phyloP scores from a whole-genome alignment of 2,113 vertebrate genomes.

The Cercopithecus mona region DNA sequence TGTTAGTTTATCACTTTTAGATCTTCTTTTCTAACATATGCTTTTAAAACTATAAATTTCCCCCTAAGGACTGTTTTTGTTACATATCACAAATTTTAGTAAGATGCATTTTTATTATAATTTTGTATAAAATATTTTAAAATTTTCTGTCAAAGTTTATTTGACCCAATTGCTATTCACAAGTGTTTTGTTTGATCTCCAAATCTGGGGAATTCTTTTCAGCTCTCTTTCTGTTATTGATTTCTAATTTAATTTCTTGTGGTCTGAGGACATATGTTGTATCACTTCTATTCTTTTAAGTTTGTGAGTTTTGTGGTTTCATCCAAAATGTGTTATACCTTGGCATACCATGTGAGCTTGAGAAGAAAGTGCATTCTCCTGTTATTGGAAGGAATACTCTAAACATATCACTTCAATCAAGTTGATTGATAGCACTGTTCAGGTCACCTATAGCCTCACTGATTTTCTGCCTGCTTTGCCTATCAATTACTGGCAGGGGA shows the following conservation, averaged over 20 bases:
- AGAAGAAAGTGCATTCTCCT: background rate
- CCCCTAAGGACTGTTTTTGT: background rate
- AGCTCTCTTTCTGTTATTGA: background rate
- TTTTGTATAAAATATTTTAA: background rate
- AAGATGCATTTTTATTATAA: background rate
- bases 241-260: background rate
- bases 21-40: background rate
- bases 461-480: background rate
- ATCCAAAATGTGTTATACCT: background rate
- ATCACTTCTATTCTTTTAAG: background rate
- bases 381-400: background rate
- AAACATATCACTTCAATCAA: background rate
- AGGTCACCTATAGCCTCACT: background rate
- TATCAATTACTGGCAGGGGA: background rate
- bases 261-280: background rate
- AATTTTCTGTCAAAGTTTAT: background rate
- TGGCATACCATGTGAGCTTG: background rate
- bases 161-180: background rate
- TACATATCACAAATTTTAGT: background rate
- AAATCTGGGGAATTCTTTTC: background rate
- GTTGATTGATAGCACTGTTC: background rate
- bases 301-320: background rate
- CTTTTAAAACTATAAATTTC: background rate
- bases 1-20: background rate
- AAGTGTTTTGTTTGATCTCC: background rate